Base-by-base conservation (phyloP, 2,113 vertebrate species). In the Oncorhynchus nerka region DNA sequence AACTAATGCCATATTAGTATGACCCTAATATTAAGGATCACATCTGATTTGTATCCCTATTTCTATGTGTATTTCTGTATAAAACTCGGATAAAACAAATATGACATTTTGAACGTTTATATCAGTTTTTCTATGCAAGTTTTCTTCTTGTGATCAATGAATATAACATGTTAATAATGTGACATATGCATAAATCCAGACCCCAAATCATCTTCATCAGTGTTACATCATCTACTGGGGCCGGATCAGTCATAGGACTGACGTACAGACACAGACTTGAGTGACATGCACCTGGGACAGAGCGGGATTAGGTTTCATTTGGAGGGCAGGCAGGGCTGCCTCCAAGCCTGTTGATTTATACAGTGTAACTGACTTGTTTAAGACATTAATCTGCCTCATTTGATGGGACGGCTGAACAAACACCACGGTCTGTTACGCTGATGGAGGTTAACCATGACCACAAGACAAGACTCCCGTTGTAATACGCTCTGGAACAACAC, bases 321-420 rank as follows among this genome's bases (percentile, higher is more conserved):
- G 20, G 6, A n/a, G 3, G 4, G 65, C 4, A 3, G 4, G 69
- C 4, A 28, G 1, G 4, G 11, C 55, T 49, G 9, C 24, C 71
- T 57, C 20, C 5, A 49, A 73, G 24, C 20, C 28, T 71, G n/a
- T 45, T 73, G 84, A 75, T 79, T 79, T 73, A 76, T 80, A 70
- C 4, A 32, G 1, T 55, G 45, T n/a, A 20, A 34, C 5, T 15
- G 68, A 70, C 68, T 48, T 16, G n/a, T 24, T 4, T 20, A 49
- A 70, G 19, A 0, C 0, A 13, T 57, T 20, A 20, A 57, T 57
- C 55, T 57, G 16, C 13, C 4, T 19, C 0, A 57, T 57, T 22
- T 24, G 59, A 62, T 62, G n/a, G 59, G n/a, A 24, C n/a, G n/a
- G 59, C 59, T 62, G 5, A 62, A 62, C 19, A 62, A 62, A 62